Evolutionary conservation across 2,113 vertebrate species (phyloP), one percentile per base, ranked within the genome.

Genomic region (Diadophis punctatus): DNA sequence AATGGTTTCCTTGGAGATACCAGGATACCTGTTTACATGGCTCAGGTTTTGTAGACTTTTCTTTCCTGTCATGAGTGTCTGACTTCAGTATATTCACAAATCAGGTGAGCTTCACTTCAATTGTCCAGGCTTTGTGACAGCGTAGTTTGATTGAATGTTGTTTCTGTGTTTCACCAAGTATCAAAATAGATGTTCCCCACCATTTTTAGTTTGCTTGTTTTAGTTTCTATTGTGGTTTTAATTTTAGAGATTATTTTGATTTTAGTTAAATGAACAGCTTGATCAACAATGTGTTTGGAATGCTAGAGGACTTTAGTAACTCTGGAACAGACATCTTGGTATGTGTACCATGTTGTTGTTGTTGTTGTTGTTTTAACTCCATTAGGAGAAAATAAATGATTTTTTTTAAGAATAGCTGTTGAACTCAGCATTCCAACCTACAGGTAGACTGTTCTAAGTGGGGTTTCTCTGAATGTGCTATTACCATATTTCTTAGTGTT

Each of bases 101-200:
- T 8, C 0, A 12, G 88, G 93, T 8, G 74, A 91, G 58, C n/a
- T 49, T 84, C 43, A 46, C n/a, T 0, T 34, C 74, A 58, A 25
- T 27, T 53, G 4, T 0, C 63, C 34, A n/a, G 56, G 11, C 11
- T 39, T 51, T 88, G 9, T 23, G 46, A 1, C 0, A 0, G 53
- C 2, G 0, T 7, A 3, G 30, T 43, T 86, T 53, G 20, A 60
- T 1, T 30, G 34, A 80, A 53, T 39, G 0, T 30, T 52, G 86
- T 23, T 25, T 55, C 90, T 84, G 51, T 91, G 2, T 90, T 8
- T 91, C 68, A 46, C 51, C 60, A 9, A 30, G 56, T 88, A 51
- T 52, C 63, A 92, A n/a, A 23, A 43, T 43, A 80, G 74, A 80
- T 43, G 34, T 80, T 9, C 74, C 8, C n/a, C 9, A 20, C 16